Percentiles rank a stretch among this genome's conserved stretches.
Evolutionary conservation across 1,140 invertebrate genomes (phyloP).

Genomic region (Bradysia coprophila): DNA sequence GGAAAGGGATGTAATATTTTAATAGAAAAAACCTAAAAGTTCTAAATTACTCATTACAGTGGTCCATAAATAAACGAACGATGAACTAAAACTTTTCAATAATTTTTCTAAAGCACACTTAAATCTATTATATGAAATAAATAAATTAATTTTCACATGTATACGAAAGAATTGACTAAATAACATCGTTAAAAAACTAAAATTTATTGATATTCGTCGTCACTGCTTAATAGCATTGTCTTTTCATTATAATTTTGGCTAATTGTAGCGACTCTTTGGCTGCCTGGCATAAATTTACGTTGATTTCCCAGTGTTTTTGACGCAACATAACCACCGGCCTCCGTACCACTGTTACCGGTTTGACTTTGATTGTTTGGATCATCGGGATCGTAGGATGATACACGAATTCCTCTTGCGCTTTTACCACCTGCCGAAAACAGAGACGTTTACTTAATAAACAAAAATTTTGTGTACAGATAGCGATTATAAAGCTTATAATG

Average conservation of each 20-base stretch:
- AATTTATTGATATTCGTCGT: slow-evolving; percentile 94
- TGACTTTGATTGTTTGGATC: slow-evolving; percentile 25
- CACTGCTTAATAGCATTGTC: slow-evolving; percentile 86
- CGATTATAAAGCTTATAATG: no score
- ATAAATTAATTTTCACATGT: no score
- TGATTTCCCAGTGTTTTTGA: slow-evolving; percentile 22
- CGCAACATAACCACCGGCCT: slow-evolving; percentile 20
- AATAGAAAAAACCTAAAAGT: no score
- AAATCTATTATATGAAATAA: no score
- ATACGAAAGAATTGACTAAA: no score
- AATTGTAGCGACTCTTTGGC: slow-evolving; percentile 53
- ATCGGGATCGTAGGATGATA: slow-evolving; percentile 46
- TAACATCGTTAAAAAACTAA: no score
- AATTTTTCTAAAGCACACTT: no score
- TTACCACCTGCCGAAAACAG: slow-evolving; percentile 33
- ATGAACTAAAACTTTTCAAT: no score
- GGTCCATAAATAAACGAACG: no score
- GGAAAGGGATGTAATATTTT: no score
- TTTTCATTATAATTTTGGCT: slow-evolving; percentile 85
- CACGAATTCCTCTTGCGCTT: slow-evolving; percentile 39
- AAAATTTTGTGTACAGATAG: no score
- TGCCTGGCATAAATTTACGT: slow-evolving; percentile 29
- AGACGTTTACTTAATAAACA: slow-evolving; percentile 9
- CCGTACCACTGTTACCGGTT: slow-evolving; percentile 8
- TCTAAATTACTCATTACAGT: no score